These are phyloP conservation scores for Sepiola atlantica DNA, from an alignment of 2,888 invertebrate genomes.

Conservation along the genomic window DNA sequence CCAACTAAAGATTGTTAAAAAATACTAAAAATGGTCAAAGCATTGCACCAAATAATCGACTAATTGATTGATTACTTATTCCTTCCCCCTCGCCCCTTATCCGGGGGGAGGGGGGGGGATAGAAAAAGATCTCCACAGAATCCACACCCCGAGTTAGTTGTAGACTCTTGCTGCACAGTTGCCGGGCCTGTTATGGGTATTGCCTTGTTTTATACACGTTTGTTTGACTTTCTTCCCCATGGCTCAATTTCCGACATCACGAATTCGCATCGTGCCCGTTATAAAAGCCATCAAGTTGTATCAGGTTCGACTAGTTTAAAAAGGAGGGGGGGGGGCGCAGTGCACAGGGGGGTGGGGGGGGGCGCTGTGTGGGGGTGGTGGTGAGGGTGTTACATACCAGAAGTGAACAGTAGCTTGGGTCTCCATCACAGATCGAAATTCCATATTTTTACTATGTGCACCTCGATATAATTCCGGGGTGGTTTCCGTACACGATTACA, in stretches of 20 bases:
- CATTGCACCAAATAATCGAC: no score
- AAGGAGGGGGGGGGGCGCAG: no score
- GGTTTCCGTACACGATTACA: conserved; percentile 15
- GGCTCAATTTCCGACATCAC: neutral
- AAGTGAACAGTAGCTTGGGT: conserved; percentile 23
- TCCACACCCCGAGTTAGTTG: no score
- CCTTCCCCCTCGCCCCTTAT: no score
- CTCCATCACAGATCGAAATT: conserved; percentile 40
- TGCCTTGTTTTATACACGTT: neutral
- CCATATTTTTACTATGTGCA: conserved; percentile 42
- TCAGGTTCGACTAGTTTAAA: neutral
- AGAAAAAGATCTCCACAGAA: no score
- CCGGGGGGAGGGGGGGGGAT: no score
- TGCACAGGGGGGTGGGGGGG: neutral
- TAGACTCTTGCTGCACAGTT: neutral
- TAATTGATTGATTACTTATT: no score
- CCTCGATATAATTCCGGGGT: conserved; percentile 42
- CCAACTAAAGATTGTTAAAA: no score
- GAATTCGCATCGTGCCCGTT: neutral
- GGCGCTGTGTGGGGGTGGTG: neutral
- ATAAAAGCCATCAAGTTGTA: neutral
- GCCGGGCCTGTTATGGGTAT: neutral
- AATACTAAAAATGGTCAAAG: no score
- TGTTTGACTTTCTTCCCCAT: neutral
- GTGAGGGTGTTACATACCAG: conserved; percentile 36